Evolutionary conservation across 2,113 vertebrate species (phyloP).

Genomic region (Ameiurus melas): DNA sequence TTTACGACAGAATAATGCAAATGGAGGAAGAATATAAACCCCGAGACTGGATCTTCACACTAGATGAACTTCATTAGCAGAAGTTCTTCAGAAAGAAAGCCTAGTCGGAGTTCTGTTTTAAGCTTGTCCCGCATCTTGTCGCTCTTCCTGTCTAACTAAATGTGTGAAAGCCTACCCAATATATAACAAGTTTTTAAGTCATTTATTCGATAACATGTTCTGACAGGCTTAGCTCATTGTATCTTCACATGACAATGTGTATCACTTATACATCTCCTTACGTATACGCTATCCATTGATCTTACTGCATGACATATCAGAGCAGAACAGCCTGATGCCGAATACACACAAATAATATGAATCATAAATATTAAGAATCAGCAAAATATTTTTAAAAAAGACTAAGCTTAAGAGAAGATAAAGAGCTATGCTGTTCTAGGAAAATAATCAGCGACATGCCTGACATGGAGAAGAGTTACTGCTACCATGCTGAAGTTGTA

Average conservation of each 20-base stretch:
- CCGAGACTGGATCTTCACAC: background rate
- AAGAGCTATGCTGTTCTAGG: background rate
- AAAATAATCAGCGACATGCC: background rate
- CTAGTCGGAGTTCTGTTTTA: background rate
- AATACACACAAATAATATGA: background rate
- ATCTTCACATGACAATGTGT: background rate
- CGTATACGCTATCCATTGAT: background rate
- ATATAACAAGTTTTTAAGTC: background rate
- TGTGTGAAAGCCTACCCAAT: background rate
- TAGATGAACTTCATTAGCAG: background rate
- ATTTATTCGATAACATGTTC: background rate
- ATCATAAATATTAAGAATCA: background rate
- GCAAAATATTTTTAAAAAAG: no score
- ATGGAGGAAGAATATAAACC: background rate
- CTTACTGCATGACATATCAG: background rate
- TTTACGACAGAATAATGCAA: background rate
- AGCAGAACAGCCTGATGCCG: background rate
- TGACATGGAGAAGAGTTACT: background rate
- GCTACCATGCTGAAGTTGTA: background rate
- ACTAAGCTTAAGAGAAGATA: background rate
- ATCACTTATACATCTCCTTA: background rate
- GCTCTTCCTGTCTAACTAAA: background rate
- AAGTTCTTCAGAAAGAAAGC: background rate
- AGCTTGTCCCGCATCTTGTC: background rate
- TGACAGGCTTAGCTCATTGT: background rate